These are phyloP conservation scores for Ursus arctos DNA, from an alignment of 2,113 vertebrate genomes.

Conservation along the genomic window DNA sequence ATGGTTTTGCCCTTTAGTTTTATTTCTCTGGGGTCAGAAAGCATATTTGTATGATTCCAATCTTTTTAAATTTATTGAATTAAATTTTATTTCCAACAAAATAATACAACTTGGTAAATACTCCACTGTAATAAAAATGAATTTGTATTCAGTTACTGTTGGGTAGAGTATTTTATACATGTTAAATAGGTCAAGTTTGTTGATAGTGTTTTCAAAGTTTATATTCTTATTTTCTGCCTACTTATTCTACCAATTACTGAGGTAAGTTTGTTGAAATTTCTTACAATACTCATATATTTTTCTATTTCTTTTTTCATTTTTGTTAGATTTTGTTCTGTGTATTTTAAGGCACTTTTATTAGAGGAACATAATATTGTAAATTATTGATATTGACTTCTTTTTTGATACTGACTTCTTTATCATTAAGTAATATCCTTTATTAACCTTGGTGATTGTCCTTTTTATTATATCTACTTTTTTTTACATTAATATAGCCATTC, in stretches of 20 bases:
- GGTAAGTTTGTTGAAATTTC: neutral
- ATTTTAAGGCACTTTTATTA: constrained; percentile 21
- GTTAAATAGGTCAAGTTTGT: neutral
- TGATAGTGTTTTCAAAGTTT: neutral
- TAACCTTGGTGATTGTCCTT: neutral
- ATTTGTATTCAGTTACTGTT: neutral
- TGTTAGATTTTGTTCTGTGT: neutral
- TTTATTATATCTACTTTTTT: neutral
- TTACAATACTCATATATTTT: neutral
- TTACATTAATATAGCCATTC: neutral
- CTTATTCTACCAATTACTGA: neutral
- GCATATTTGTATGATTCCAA: neutral
- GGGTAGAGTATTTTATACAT: neutral
- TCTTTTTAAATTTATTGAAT: neutral
- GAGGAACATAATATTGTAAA: neutral
- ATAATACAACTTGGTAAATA: neutral
- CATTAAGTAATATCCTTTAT: neutral
- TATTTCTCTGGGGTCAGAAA: neutral
- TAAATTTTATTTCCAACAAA: neutral
- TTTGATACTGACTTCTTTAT: neutral
- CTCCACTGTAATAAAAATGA: neutral
- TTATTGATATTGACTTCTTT: neutral
- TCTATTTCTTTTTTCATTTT: neutral
- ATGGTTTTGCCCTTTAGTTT: neutral
- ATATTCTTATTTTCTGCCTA: neutral